Evolutionary conservation across 2,113 vertebrate genomes (phyloP), one percentile per base, ranked within the genome.

Genomic region (Paracanthobrama guichenoti): DNA sequence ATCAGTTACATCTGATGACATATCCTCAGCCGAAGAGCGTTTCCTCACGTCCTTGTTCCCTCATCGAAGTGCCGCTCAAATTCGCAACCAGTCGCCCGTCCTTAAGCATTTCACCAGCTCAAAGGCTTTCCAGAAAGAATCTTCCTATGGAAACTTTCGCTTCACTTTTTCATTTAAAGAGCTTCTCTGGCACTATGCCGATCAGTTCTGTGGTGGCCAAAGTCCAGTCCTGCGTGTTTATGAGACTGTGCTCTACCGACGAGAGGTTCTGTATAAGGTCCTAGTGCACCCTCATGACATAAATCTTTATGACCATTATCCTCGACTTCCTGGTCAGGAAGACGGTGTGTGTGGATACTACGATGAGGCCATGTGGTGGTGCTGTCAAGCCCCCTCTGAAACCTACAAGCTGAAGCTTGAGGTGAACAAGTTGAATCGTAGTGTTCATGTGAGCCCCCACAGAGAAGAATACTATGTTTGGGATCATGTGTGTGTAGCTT

Each of bases 131-230:
- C 53, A 79, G 28, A 50, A 28, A 1, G 3, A 83, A 42, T 86
- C 85, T 39, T 67, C 53, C 13, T 86, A 83, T 66, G 85, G 85
- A 75, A 86, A 83, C 55, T 86, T 86, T n/a, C n/a, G 81, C 66
- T 86, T 86, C 28, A 83, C 50, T 12, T 86, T 86, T 62, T 28
- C 28, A 26, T 9, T 86, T 0, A 78, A 24, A 26, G 18, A 79
- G 81, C 75, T 86, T 14, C 81, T 86, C 13, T n/a, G 2, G 4
- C 4, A 4, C n/a, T 86, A 86, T 67, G 31, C 35, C 44, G 18
- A 22, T 6, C 14, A 79, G n/a, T 74, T 24, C 75, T 79, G 81
- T 22, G 0, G 3, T 1, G 16, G 2, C 2, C n/a, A 66, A 3
- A n/a, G 74, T 64, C 85, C 81, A 3, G 48, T 83, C 46, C 75